Base-by-base conservation (phyloP, 2,797 vertebrate genomes). In the Pelobates cultripes region DNA sequence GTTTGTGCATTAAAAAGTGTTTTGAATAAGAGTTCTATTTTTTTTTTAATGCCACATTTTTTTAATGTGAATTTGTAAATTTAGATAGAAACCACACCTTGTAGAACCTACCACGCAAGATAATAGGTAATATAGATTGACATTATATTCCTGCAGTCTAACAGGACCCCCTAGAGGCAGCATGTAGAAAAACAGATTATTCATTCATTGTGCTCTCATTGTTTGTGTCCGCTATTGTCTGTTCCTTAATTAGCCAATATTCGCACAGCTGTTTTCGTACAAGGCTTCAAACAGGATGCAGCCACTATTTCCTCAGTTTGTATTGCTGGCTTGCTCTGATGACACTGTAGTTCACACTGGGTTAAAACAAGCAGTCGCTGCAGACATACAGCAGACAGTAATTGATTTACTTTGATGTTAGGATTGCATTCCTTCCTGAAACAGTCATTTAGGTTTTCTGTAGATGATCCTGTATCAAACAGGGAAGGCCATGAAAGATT, bases 241-340 rank as follows among this genome's bases (percentile, higher is more conserved):
- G 66, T 45, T 7, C 82, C 41, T 76, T 84, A 79, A 79, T 84
- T 69, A 75, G 72, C 82, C 77, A 79, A 72, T 82, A 77, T 84
- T 89, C 89, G 87, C 86, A 85, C 88, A 87, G 86, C 87, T 85
- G 17, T 84, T 85, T 90, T 91, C 89, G 87, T 91, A 87, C 85
- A 28, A 79, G 83, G 84, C 86, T 88, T 88, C 84, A 83, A 87
- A 90, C 93, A 94, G 93, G 93, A 94, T 91, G 89, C 91, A 88
- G 87, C 78, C 74, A 86, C 86, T 89, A 92, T 94, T 94, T 94
- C 93, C 94, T 91, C 83, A 90, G 88, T 93, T 91, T 92, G 89
- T 91, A 87, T 82, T 87, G 87, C 90, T 92, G 89, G 92, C 93
- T 92, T 91, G 88, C 91, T 92, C 88, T 90, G 91, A 87, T 88